Conservation (phyloP, 1,140 invertebrate species). For the Venturia canescens region DNA sequence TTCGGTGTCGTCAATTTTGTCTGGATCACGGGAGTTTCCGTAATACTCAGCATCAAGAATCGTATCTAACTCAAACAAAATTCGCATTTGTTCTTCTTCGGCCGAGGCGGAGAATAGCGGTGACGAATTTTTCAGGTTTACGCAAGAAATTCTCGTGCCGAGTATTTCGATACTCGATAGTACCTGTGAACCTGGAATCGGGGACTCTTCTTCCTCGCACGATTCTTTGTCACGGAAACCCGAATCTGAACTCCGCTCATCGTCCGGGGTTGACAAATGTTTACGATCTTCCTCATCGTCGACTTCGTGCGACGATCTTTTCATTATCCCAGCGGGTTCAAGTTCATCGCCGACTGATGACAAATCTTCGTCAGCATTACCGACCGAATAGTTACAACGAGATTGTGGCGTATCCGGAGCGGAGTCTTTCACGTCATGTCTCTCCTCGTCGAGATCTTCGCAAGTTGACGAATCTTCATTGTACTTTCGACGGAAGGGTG, state of each 20-base stretch:
- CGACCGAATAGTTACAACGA: constrained; percentile 58
- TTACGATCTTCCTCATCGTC: constrained; percentile 76
- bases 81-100: constrained; percentile 71
- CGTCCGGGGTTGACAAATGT: constrained; percentile 76
- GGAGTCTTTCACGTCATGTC: constrained; percentile 43
- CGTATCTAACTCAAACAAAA: constrained; percentile 71
- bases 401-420: constrained; percentile 63
- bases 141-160: background rate
- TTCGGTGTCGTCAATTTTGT: constrained; percentile 34
- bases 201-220: constrained; percentile 76
- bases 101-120: constrained; percentile 52
- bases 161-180: constrained; percentile 22
- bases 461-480: constrained; percentile 16
- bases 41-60: constrained; percentile 73
- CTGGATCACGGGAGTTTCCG: constrained; percentile 50
- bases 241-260: constrained; percentile 78
- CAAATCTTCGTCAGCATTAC: constrained; percentile 64
- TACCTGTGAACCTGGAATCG: constrained; percentile 56
- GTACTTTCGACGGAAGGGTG: constrained; percentile 7
- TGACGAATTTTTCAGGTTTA: constrained; percentile 26
- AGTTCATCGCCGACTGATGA: constrained; percentile 64
- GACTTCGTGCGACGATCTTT: constrained; percentile 49
- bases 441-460: constrained; percentile 30
- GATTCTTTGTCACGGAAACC: constrained; percentile 78
- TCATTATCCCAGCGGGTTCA: constrained; percentile 51